Evolutionary conservation across 2,113 vertebrate species (phyloP), one percentile per base, ranked within the genome.

Genomic region (Nymphicus hollandicus): DNA sequence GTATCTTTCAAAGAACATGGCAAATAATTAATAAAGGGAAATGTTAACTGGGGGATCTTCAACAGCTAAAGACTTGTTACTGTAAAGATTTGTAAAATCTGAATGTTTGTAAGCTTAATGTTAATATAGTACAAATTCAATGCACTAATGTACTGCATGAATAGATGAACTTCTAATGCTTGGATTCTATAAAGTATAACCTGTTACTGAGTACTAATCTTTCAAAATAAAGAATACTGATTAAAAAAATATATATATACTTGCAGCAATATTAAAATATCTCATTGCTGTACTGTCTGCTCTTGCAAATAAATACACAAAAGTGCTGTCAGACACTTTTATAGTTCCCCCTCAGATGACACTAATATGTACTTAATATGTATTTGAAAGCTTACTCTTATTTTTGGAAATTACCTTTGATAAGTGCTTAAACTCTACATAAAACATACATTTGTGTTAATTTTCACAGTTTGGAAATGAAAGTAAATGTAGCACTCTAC

Each of bases 171-270:
- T 66, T 77, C 13, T 35, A 49, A 22, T 0, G 1, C 13, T 66
- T 66, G 9, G 50, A 56, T 61, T 82, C 11, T 52, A 27, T 66
- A 31, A 44, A 63, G 16, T 0, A 0, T 68, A 41, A 71, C 1
- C 7, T 18, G 7, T 50, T 46, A 19, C 27, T 56, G 58, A 71
- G 11, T 46, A 50, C 19, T 47, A 70, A 66, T 63, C 16, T 63
- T 63, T 49, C 11, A 46, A 37, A 80, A 53, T 13, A 82, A 49
- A 53, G 12, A 82, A 60, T 68, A 63, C 5, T 31, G 3, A 11
- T 52, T 66, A 65, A 24, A 58, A 23, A 44, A 18, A 22, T 15
- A 37, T n/a, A 49, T 5, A 24, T 22, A 50, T 61, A 44, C 5
- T 47, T 58, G 23, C 19, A 71, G 29, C 15, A 66, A 47, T 35